phyloP scores from a whole-genome alignment of 2,888 invertebrate species.

The Myathropa florea region DNA sequence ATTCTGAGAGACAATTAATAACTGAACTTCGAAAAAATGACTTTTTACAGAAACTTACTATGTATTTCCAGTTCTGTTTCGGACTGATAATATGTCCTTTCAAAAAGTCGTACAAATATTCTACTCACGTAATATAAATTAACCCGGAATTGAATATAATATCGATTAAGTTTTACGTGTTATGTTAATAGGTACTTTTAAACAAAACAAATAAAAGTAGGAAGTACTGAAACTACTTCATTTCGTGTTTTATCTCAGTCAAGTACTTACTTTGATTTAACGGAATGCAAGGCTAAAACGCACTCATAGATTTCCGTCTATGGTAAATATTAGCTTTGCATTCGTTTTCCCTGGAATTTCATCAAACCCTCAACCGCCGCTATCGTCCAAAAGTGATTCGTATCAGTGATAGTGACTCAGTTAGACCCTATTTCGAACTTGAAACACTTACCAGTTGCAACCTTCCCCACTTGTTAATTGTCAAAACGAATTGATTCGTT shows the following conservation, averaged over 20 bases:
- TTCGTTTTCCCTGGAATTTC: background rate
- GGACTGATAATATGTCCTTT: too few relatives aligned
- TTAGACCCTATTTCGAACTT: background rate
- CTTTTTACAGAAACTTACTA: too few relatives aligned
- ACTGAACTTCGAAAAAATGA: too few relatives aligned
- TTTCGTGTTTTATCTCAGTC: background rate
- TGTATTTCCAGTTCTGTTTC: too few relatives aligned
- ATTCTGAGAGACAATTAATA: too few relatives aligned
- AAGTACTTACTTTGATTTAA: background rate
- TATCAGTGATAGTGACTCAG: background rate
- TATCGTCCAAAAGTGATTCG: background rate
- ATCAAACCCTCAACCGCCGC: background rate
- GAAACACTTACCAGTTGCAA: too few relatives aligned
- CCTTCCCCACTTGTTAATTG: too few relatives aligned
- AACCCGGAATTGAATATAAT: background rate
- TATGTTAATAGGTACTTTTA: background rate
- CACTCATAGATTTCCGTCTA: background rate
- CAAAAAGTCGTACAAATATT: too few relatives aligned
- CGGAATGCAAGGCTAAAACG: background rate
- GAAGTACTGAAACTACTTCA: background rate
- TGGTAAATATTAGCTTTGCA: background rate
- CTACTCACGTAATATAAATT: background rate
- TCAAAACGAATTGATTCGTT: background rate
- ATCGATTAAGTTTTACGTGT: background rate
- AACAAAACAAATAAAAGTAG: background rate